Evolutionary conservation across 2,888 invertebrate species (phyloP).

Genomic region (Aphidoletes aphidimyza): DNA sequence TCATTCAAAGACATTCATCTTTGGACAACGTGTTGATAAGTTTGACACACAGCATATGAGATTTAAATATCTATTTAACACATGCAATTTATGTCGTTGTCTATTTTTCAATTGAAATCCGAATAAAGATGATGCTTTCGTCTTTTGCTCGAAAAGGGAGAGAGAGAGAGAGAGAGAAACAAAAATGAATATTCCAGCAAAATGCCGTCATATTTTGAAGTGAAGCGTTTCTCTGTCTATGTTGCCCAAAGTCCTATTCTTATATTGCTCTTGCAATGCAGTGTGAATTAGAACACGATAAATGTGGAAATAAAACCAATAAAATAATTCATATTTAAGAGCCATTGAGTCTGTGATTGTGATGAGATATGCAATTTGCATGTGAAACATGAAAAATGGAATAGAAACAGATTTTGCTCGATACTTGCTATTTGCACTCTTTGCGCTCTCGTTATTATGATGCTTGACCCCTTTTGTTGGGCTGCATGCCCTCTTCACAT

Average conservation of each 20-base stretch:
- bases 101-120: slow-evolving; percentile 24
- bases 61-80: neutral
- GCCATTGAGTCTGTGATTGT: neutral
- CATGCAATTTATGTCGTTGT: neutral
- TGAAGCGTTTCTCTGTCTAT: neutral
- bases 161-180: neutral
- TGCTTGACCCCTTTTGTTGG: slow-evolving; percentile 17
- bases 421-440: neutral
- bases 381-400: neutral
- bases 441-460: neutral
- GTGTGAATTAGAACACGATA: slow-evolving; percentile 21
- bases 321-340: slow-evolving; percentile 10
- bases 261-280: neutral
- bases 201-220: neutral
- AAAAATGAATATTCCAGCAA: neutral
- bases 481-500: neutral
- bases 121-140: no score
- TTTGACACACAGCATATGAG: neutral
- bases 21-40: neutral
- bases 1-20: neutral
- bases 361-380: neutral
- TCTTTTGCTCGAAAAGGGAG: neutral
- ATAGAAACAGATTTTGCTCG: neutral
- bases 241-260: neutral
- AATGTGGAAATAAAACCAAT: slow-evolving; percentile 27